Conservation (phyloP, 2,113 vertebrate genomes). For the Strigops habroptila region DNA sequence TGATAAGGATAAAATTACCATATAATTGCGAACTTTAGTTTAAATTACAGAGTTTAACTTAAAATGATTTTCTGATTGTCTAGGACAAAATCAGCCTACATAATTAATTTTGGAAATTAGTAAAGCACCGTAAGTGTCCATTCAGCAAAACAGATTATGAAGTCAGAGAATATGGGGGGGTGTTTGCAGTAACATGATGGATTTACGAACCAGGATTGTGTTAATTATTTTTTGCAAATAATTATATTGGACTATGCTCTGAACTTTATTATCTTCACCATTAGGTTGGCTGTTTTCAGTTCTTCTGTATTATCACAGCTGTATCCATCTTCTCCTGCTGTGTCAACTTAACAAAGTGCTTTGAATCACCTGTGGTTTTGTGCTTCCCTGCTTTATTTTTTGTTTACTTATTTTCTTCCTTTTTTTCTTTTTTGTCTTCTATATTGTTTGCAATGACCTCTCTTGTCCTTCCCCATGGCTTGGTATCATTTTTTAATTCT, state of each 20-base stretch:
- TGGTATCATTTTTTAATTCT: not conserved
- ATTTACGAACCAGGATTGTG: not conserved
- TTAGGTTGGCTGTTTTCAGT: not conserved
- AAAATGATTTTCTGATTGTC: conserved; percentile 7
- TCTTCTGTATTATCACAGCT: not conserved
- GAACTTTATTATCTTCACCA: not conserved
- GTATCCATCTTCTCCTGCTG: not conserved
- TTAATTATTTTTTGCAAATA: not conserved
- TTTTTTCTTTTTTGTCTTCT: not conserved
- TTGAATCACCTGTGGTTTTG: not conserved
- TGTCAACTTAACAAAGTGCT: not conserved
- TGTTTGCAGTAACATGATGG: not conserved
- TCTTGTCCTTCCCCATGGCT: not conserved
- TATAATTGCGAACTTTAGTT: not conserved
- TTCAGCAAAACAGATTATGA: not conserved
- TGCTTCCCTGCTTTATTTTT: not conserved
- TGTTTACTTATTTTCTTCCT: not conserved
- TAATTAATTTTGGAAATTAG: conserved; percentile 1
- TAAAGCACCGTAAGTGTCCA: not conserved
- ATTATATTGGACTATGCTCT: not conserved
- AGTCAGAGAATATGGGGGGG: not conserved
- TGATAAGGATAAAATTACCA: not conserved
- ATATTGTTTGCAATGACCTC: not conserved
- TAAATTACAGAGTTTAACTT: not conserved
- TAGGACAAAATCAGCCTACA: not conserved